Base-by-base conservation (phyloP, 2,113 vertebrate species). In the Anolis sagrei region DNA sequence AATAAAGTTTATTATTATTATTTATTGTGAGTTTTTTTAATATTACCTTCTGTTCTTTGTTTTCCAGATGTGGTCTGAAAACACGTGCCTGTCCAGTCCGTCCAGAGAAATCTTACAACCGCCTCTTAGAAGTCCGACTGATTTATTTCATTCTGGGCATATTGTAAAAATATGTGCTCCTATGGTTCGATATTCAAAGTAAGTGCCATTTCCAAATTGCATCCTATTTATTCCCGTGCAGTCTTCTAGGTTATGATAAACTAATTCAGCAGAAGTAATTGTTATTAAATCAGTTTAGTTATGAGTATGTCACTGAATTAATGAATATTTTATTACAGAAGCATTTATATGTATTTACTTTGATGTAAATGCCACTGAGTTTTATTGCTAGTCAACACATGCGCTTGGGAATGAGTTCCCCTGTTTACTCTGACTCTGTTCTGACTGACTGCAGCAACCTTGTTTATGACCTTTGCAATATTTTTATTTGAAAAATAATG, bases 171-270 rank as follows among this genome's bases (percentile, higher is more conserved):
- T 99, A 62, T 99, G 97, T 86, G 98, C 98, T 0, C 98, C 98
- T 0, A 99, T 99, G 99, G 99, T 99, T 18, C 97, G 99, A 76
- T 99, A 99, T 92, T 99, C 98, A 80, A 99, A 99, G 98, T 99
- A 96, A 97, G 98, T 96, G 21, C 36, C 25, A 19, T 64, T 8
- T 74, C 2, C 51, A 73, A 3, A 8, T 23, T 25, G 58, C 25
- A 48, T 64, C 70, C 1, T 54, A 0, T 11, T 69, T 76, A 81
- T 0, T 68, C 87, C 0, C 83, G 9, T 1, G 11, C 49, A 81
- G 90, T 78, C 73, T 49, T 82, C 13, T 7, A 78, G 16, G 16
- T 16, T 61, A 8, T 19, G 44, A 58, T 83, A 76, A 39, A 77
- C 11, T 18, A 25, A 5, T 29, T 0, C 32, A 0, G 0, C 62